Evolutionary conservation across 30 jellyfish, hydroid and myxozoan genomes (phyloP).

Genomic region (Euphysa ruthae): DNA sequence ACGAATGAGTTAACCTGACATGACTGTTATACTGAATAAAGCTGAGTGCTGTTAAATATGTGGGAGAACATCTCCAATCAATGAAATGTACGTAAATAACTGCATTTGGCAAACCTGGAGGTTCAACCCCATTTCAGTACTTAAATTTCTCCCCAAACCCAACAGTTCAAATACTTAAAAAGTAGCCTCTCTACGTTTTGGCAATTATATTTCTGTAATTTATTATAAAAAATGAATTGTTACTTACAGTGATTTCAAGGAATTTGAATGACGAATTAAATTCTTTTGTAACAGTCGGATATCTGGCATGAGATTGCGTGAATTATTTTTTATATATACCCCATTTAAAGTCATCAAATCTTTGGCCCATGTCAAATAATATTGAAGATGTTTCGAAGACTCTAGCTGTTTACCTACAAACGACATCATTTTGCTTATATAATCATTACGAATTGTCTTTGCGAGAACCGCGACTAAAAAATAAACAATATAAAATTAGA

Average conservation of each 20-base stretch:
- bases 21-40: too few species aligned
- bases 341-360: constrained; percentile 57
- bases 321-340: constrained; percentile 32
- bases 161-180: too few species aligned
- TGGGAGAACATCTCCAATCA: too few species aligned
- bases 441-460: constrained; percentile 30
- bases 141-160: too few species aligned
- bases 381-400: constrained; percentile 52
- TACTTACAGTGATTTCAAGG: constrained; percentile 50
- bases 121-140: too few species aligned
- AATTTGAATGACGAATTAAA: constrained; percentile 31
- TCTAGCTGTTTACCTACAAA: constrained; percentile 69
- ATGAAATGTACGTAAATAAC: too few species aligned
- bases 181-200: too few species aligned
- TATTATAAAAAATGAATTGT: neutral
- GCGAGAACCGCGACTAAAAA: constrained; percentile 55
- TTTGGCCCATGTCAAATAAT: constrained; percentile 73
- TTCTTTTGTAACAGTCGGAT: constrained; percentile 49
- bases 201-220: too few species aligned
- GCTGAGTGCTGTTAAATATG: too few species aligned
- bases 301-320: constrained; percentile 51
- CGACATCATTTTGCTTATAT: constrained; percentile 30
- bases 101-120: too few species aligned
- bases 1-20: too few species aligned
- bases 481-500: neutral